phyloP scores from a whole-genome alignment of 2,888 invertebrate species.

The Leptura quadrifasciata region DNA sequence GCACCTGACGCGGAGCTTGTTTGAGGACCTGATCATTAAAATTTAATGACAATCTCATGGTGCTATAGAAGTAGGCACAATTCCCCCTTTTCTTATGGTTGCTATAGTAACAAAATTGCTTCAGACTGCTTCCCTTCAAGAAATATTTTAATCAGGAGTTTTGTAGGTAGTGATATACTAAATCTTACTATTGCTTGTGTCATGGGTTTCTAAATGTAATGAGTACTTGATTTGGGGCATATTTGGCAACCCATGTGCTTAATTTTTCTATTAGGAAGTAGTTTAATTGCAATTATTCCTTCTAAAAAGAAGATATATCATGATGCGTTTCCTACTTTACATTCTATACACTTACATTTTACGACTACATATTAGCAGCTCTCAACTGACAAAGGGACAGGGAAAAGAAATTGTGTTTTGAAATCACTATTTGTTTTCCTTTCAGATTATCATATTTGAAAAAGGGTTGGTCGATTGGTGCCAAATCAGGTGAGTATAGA shows the following conservation, averaged over 20 bases:
- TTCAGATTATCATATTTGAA: slow-evolving; percentile 32
- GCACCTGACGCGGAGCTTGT: neutral
- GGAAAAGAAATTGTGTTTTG: slow-evolving; percentile 7
- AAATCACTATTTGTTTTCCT: slow-evolving; percentile 19
- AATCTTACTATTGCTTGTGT: neutral
- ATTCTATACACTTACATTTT: neutral
- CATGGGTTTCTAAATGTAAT: slow-evolving; percentile 38
- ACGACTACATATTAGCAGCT: neutral
- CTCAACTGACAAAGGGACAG: neutral
- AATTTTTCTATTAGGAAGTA: neutral
- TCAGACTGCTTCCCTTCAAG: neutral
- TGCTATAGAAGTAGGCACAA: slow-evolving; percentile 10
- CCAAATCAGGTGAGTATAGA: slow-evolving; percentile 37
- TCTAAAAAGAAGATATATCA: too few species aligned
- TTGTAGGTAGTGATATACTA: neutral
- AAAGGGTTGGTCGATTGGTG: slow-evolving; percentile 29
- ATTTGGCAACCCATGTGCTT: slow-evolving; percentile 28
- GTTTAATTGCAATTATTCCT: too few species aligned
- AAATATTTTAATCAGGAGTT: neutral
- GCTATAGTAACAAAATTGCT: slow-evolving; percentile 26
- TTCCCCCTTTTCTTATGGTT: slow-evolving; percentile 20
- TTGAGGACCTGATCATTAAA: slow-evolving; percentile 15
- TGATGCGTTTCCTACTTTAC: neutral
- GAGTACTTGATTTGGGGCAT: slow-evolving; percentile 16
- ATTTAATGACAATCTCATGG: slow-evolving; percentile 15